phyloP scores from a whole-genome alignment of 2,113 vertebrate species.

The Pagrus major region DNA sequence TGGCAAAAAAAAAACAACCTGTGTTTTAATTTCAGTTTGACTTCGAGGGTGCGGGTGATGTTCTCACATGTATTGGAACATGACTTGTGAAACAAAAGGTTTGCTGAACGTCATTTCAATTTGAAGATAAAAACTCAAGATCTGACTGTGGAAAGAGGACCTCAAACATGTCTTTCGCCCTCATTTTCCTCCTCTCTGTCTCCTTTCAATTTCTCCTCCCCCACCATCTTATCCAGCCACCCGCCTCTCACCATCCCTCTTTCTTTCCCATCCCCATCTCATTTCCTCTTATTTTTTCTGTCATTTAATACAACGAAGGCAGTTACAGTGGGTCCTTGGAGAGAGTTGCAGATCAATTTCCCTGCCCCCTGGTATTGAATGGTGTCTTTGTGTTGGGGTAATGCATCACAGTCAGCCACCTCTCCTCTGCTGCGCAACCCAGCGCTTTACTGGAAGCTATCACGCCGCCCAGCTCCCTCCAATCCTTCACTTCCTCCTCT shows the following conservation, averaged over 20 bases:
- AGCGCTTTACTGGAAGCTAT: slow-evolving; percentile 22
- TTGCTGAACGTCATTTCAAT: neutral
- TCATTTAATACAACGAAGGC: slow-evolving; percentile 49
- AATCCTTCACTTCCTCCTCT: slow-evolving; percentile 25
- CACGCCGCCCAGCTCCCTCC: neutral
- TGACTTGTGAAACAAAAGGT: neutral
- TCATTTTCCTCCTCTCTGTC: neutral
- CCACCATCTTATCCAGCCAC: neutral
- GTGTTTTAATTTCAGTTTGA: neutral
- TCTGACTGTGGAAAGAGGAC: neutral
- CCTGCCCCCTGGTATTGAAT: slow-evolving; percentile 49
- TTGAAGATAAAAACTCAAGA: neutral
- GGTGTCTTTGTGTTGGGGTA: slow-evolving; percentile 61
- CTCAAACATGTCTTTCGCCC: neutral
- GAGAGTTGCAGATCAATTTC: slow-evolving; percentile 63
- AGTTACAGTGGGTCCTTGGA: slow-evolving; percentile 53
- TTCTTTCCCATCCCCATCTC: slow-evolving; percentile 16
- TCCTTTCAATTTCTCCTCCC: neutral
- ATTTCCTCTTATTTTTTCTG: slow-evolving; percentile 43
- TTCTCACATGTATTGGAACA: neutral
- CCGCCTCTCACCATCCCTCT: neutral
- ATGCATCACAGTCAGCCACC: slow-evolving; percentile 47
- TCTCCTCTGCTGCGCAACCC: slow-evolving; percentile 15
- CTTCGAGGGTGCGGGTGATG: neutral
- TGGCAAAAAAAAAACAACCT: too few species aligned